A percentile compares a stretch with the other conserved stretches of the same genome.
These are phyloP conservation scores for Leiothrix lutea DNA, from an alignment of 2,113 vertebrate species.

Conservation along the genomic window DNA sequence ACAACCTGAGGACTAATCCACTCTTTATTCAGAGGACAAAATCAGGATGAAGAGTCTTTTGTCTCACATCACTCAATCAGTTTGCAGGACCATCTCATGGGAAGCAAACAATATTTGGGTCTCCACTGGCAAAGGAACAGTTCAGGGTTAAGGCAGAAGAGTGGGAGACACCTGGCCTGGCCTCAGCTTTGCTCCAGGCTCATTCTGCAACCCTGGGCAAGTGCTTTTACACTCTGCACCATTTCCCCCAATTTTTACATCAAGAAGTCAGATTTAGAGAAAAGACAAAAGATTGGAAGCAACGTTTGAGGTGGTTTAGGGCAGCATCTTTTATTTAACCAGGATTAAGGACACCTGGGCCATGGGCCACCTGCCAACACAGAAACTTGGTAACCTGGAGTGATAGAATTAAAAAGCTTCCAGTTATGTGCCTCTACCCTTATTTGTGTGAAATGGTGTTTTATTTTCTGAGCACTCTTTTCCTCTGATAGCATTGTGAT, in stretches of 20 bases:
- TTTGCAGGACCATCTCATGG: not conserved
- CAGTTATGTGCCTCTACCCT: not conserved
- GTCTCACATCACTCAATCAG: not conserved
- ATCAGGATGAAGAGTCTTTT: not conserved
- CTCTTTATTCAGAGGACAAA: conserved; percentile 1
- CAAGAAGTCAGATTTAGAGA: not conserved
- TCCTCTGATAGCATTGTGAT: not conserved
- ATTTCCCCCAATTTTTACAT: not conserved
- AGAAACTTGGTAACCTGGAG: not conserved
- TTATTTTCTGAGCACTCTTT: not conserved
- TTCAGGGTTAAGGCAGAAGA: not conserved
- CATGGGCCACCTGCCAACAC: not conserved
- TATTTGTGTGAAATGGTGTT: not conserved
- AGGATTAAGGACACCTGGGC: not conserved
- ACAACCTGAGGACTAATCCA: conserved; percentile 7
- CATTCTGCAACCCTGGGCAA: not conserved
- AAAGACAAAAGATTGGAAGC: not conserved
- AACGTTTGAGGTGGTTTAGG: not conserved
- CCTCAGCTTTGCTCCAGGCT: not conserved
- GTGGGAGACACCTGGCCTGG: not conserved
- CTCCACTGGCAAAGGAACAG: not conserved
- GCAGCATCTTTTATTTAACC: not conserved
- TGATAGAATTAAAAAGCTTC: not conserved
- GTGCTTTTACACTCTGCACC: not conserved
- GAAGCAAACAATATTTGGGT: not conserved